Base-by-base conservation (phyloP, 2,888 invertebrate genomes). In the Harpagoxenus sublaevis region DNA sequence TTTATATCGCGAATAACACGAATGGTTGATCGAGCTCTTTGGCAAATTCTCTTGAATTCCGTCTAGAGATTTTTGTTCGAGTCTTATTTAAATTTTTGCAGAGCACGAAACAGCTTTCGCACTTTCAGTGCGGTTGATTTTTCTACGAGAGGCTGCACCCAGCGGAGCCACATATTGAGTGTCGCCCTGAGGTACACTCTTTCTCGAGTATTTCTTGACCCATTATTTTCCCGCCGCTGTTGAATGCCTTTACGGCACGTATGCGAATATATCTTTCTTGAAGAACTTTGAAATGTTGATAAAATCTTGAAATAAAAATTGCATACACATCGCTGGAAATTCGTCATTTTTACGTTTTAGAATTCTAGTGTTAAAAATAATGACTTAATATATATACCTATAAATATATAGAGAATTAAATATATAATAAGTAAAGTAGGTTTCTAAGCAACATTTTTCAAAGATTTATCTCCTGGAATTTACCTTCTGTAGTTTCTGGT, bases 1-100 rank as follows among this genome's bases (percentile, higher is more conserved):
- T 62, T 45, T n/a, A 62, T 18, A 62, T 18, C 28, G 35, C 6
- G 12, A 66, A 28, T 77, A 83, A 83, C 48, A 51, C 66, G 53
- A 84, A 62, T 55, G 15, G 4, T 78, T 39, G 70, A 28, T 77
- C 48, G 42, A 45, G 12, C 31, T 53, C 28, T 23, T 60, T 31
- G 55, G 83, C 55, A 66, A 57, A 51, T 74, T 78, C 35, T 39
- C 68, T 31, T 8, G 12, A 39, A 71, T 68, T 79, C 39, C 60
- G 51, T 39, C 73, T 85, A 70, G 60, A 51, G 57, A 53, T 62
- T 81, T 71, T 71, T 73, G 73, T 66, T 81, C 65, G 63, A 84
- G 86, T 84, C 88, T 89, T 86, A 88, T 91, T 91, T 89, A 89
- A 90, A 91, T 91, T 87, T 85, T 86, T 65, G 84, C 77, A 74